Conservation (phyloP, 2,113 vertebrate species). For the Mustela lutreola region DNA sequence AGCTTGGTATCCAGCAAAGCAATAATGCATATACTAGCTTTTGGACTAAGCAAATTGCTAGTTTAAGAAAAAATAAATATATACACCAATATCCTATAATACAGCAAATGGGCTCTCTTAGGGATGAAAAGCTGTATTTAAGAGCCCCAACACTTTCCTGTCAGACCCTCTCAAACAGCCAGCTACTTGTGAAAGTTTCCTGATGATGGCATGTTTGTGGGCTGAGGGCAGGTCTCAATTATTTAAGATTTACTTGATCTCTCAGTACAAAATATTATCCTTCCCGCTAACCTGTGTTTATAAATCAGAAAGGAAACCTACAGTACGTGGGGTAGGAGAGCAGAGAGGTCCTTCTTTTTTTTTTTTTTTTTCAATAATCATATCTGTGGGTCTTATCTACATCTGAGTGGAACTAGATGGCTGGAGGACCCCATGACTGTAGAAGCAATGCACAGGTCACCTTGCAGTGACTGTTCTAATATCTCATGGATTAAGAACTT, state of each 20-base stretch:
- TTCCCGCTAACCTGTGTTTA: slow-evolving; percentile 37
- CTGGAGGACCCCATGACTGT: neutral
- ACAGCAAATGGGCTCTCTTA: slow-evolving; percentile 47
- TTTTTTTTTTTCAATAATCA: neutral
- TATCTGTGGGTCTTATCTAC: neutral
- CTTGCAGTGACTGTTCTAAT: neutral
- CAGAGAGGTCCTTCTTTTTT: neutral
- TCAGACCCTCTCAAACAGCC: neutral
- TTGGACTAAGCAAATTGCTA: neutral
- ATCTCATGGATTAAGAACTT: neutral
- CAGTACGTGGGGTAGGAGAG: neutral
- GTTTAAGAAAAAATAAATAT: neutral
- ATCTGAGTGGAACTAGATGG: neutral
- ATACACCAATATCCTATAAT: slow-evolving; percentile 60
- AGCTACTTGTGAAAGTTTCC: slow-evolving; percentile 44
- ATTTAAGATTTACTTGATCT: slow-evolving; percentile 69
- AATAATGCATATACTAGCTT: slow-evolving; percentile 77
- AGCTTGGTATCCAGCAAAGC: slow-evolving; percentile 81
- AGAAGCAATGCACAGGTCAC: neutral
- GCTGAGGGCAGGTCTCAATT: neutral
- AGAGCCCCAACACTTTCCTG: slow-evolving; percentile 1
- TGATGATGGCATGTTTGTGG: neutral
- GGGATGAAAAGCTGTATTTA: neutral
- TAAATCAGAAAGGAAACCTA: slow-evolving; percentile 33
- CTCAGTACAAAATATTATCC: slow-evolving; percentile 61